Base-by-base conservation (phyloP, 2,888 invertebrate genomes). In the Beris morrisii region DNA sequence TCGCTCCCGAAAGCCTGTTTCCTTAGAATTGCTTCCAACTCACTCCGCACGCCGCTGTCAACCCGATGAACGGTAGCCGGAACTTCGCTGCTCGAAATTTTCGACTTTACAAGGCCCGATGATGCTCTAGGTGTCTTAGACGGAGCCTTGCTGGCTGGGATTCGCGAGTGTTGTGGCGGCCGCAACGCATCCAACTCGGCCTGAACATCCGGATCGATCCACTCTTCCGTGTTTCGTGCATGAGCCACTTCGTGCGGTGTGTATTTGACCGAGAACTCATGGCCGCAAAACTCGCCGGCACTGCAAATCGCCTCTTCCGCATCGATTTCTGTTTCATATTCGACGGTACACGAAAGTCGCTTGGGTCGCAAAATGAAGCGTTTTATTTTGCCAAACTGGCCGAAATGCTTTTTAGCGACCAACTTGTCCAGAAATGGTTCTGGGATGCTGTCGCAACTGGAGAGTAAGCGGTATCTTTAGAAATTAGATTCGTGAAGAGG, bases 181-280 rank as follows among this genome's bases (percentile, higher is more conserved):
- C 83, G 80, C 87, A 91, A 86, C 0, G 88, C 89, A 66, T 86
- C 86, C 31, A 91, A 75, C 75, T 91, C 91, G 0, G 86, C 84
- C 76, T 86, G 84, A 0, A 91, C 84, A 70, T 90, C 90, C 0
- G 88, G 83, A 74, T 88, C 87, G 15, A 79, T 75, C 78, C 78
- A 80, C 65, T 80, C 76, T 64, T 79, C 78, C 0, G 76, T 79
- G 56, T 77, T 77, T 43, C 75, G 76, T 2, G 76, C 74, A 44
- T 77, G 76, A 1, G 75, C 81, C 75, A 79, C 77, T 72, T 84
- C 83, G 0, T 78, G 74, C 71, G 83, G 85, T 0, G 83, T 83
- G 73, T 85, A 84, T 58, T 82, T 81, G 2, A 87, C 83, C 72
- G 84, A 81, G 79, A 89, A 89, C 77, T 84, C 82, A 64, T 85